Evolutionary conservation across 2,113 vertebrate genomes (phyloP).

Genomic region (Nothocercus julius): DNA sequence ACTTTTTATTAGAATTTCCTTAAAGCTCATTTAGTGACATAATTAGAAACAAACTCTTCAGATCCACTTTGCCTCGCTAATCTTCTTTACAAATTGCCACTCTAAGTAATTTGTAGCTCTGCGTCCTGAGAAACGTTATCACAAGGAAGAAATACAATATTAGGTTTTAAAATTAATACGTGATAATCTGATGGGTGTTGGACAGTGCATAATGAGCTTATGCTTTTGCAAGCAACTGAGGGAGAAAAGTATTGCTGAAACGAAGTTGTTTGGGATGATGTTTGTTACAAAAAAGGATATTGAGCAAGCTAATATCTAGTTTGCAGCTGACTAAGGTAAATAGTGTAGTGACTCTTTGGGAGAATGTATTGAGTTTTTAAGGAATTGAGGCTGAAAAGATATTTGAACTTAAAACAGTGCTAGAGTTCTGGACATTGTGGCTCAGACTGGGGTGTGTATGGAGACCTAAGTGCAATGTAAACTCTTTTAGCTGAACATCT

Average conservation of each 20-base stretch:
- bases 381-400: neutral
- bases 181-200: slow-evolving; percentile 69
- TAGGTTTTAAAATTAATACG: slow-evolving; percentile 68
- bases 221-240: neutral
- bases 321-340: neutral
- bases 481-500: neutral
- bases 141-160: slow-evolving; percentile 61
- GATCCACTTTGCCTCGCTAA: slow-evolving; percentile 70
- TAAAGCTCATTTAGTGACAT: slow-evolving; percentile 74
- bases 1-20: slow-evolving; percentile 67
- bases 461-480: neutral
- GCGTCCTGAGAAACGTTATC: slow-evolving; percentile 70
- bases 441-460: neutral
- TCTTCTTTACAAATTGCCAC: slow-evolving; percentile 77
- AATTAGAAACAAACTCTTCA: slow-evolving; percentile 80
- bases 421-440: neutral
- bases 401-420: neutral
- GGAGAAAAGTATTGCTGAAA: slow-evolving; percentile 39
- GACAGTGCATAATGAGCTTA: slow-evolving; percentile 70
- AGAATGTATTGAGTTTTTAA: neutral
- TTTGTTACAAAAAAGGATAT: neutral
- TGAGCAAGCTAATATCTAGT: neutral
- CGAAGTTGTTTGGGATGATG: slow-evolving; percentile 52
- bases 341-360: neutral
- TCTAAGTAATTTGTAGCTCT: slow-evolving; percentile 63